Percentiles rank a stretch among this genome's conserved stretches.
phyloP scores from a whole-genome alignment of 2,888 invertebrate species.

The Eupithecia exiguata region DNA sequence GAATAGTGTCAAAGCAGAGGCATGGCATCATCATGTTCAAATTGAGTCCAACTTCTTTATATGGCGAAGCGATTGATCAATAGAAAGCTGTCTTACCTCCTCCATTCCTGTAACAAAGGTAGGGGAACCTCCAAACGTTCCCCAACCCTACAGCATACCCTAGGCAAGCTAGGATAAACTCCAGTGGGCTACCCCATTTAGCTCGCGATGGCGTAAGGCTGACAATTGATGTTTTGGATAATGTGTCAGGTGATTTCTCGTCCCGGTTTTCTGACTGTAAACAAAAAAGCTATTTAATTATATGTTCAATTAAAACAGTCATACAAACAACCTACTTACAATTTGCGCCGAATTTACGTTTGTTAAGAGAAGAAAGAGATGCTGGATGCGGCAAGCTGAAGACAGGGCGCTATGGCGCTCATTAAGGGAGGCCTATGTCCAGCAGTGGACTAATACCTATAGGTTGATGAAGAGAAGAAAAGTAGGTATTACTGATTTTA shows the following conservation, averaged over 20 bases:
- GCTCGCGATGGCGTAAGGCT: slow-evolving; percentile 67
- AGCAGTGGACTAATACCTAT: too few relatives aligned
- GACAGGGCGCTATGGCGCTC: too few relatives aligned
- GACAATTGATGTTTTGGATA: background rate
- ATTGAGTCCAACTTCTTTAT: background rate
- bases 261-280: slow-evolving; percentile 54
- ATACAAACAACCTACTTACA: background rate
- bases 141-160: slow-evolving; percentile 91
- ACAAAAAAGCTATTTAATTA: slow-evolving; percentile 40
- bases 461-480: too few relatives aligned
- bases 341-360: background rate
- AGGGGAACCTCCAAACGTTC: slow-evolving; percentile 92
- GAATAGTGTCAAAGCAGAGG: background rate
- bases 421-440: too few relatives aligned
- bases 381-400: too few relatives aligned
- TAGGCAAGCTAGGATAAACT: slow-evolving; percentile 90
- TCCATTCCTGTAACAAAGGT: slow-evolving; percentile 90
- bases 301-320: background rate
- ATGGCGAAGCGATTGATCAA: background rate
- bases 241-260: slow-evolving; percentile 42
- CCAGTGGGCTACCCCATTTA: slow-evolving; percentile 86
- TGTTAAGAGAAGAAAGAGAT: too few relatives aligned
- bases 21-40: background rate
- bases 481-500: too few relatives aligned
- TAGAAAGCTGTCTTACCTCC: slow-evolving; percentile 81